Evolutionary conservation across 2,113 vertebrate genomes (phyloP).

Genomic region (Engystomops pustulosus): DNA sequence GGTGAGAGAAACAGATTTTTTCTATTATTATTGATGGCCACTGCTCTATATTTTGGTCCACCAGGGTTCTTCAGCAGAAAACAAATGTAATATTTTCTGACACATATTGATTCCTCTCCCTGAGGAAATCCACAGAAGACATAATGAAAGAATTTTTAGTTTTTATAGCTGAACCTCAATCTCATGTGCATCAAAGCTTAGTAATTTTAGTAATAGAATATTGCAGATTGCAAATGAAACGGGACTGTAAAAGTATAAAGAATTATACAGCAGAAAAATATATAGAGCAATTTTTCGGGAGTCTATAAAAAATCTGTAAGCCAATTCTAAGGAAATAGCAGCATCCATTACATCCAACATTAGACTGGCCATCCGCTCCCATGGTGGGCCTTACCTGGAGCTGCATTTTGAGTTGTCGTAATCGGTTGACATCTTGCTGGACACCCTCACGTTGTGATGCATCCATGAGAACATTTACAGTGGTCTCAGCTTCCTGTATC

Average conservation of each 20-base stretch:
- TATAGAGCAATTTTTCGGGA: neutral
- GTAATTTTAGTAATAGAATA: neutral
- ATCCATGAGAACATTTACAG: constrained; percentile 85
- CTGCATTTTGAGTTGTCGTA: constrained; percentile 82
- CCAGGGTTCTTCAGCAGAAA: constrained; percentile 22
- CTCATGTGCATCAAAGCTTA: neutral
- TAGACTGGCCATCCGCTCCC: neutral
- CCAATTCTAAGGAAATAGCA: neutral
- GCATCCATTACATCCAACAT: neutral
- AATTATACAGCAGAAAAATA: neutral
- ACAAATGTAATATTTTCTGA: constrained; percentile 50
- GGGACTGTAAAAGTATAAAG: neutral
- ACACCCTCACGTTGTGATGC: constrained; percentile 86
- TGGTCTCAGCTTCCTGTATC: constrained; percentile 93
- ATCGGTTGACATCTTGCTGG: constrained; percentile 76
- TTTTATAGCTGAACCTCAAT: constrained; percentile 9
- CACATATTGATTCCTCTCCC: constrained; percentile 45
- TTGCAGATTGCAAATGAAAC: neutral
- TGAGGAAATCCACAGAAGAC: constrained; percentile 34
- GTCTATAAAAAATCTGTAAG: neutral
- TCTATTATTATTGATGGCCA: constrained; percentile 39
- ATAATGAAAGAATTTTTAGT: constrained; percentile 12
- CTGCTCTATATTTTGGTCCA: constrained; percentile 37
- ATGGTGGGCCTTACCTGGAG: constrained; percentile 79
- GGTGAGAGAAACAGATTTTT: constrained; percentile 23